These are phyloP conservation scores for Polydrusus cervinus DNA, from an alignment of 2,888 invertebrate genomes.

Conservation along the genomic window DNA sequence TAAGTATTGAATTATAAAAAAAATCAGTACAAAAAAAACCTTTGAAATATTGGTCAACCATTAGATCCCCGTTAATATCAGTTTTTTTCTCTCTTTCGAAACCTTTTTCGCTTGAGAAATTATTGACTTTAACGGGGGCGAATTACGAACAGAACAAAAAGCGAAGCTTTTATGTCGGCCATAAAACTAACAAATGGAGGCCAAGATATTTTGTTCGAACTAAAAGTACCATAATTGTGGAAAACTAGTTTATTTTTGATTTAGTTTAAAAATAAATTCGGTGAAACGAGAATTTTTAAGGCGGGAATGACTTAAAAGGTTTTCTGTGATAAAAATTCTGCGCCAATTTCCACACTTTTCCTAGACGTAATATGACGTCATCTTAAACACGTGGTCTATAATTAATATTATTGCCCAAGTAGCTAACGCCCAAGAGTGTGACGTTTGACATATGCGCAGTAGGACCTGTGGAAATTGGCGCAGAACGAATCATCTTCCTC, in stretches of 20 bases:
- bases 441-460: too few relatives aligned
- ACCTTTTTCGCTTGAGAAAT: conserved; percentile 3
- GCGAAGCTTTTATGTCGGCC: conserved; percentile 2
- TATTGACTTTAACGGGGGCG: conserved; percentile 1
- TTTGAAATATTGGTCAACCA: neutral
- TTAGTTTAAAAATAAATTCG: neutral
- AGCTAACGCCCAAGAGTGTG: too few relatives aligned
- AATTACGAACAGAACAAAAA: neutral
- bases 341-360: too few relatives aligned
- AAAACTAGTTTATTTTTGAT: neutral
- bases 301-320: too few relatives aligned
- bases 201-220: neutral
- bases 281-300: too few relatives aligned
- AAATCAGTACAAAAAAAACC: neutral
- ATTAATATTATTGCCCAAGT: too few relatives aligned
- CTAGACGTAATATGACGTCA: too few relatives aligned
- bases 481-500: too few relatives aligned
- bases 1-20: too few relatives aligned
- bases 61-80: neutral
- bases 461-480: too few relatives aligned
- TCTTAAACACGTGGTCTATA: too few relatives aligned
- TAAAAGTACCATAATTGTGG: neutral
- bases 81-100: neutral
- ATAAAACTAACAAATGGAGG: conserved; percentile 1
- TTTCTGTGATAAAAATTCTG: too few relatives aligned